A percentile compares a stretch with the other conserved stretches of the same genome.
These are phyloP conservation scores for Tuta absoluta DNA, from an alignment of 2,888 invertebrate genomes.

Conservation along the genomic window DNA sequence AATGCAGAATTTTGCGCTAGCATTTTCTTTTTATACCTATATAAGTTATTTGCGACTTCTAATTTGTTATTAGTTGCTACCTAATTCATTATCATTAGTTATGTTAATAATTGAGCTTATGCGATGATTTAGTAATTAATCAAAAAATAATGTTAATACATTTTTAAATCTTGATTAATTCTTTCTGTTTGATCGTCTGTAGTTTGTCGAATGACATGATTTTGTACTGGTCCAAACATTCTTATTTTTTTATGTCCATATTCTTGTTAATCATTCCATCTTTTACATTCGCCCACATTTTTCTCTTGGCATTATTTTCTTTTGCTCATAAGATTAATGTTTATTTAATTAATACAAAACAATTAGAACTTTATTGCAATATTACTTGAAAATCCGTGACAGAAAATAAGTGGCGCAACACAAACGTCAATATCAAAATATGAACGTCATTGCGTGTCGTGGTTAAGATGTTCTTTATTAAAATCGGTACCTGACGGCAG, in stretches of 20 bases:
- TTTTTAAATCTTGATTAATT: background rate
- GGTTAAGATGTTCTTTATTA: conserved; percentile 52
- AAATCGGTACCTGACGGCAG: conserved; percentile 32
- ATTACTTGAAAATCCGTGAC: background rate
- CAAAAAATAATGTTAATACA: too few relatives aligned
- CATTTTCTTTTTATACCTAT: too few relatives aligned
- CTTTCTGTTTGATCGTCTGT: background rate
- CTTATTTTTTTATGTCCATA: background rate
- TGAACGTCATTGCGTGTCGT: conserved; percentile 33
- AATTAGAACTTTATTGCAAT: conserved; percentile 12
- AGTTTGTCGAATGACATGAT: background rate
- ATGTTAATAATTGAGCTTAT: too few relatives aligned
- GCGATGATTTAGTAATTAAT: too few relatives aligned
- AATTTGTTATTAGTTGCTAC: background rate
- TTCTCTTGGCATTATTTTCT: background rate
- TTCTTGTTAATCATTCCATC: background rate
- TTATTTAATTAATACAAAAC: background rate
- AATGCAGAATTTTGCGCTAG: background rate
- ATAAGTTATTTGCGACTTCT: background rate
- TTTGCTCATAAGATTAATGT: background rate
- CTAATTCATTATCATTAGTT: too few relatives aligned
- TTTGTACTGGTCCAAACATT: background rate
- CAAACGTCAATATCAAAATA: background rate
- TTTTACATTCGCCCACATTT: background rate
- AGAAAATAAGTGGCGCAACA: conserved; percentile 13